Evolutionary conservation across 2,797 vertebrate species (phyloP).

Genomic region (Chaunax sp.): DNA sequence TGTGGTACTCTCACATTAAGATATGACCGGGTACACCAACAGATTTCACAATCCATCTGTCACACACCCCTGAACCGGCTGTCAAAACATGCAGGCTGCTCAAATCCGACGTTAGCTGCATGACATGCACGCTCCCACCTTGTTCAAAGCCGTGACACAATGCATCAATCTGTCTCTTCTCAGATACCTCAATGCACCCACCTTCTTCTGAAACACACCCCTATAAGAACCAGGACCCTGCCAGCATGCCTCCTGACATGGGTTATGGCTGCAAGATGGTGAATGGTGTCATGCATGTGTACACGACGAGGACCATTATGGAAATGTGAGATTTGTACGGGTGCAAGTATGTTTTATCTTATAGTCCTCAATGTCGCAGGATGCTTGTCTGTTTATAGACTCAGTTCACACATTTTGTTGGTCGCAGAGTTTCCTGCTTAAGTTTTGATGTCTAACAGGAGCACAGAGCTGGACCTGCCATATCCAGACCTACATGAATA

Average conservation of each 20-base stretch:
- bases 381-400: constrained; percentile 29
- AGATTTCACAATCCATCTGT: constrained; percentile 66
- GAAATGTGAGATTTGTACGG: constrained; percentile 82
- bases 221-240: constrained; percentile 88
- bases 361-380: not conserved
- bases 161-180: constrained; percentile 48
- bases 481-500: constrained; percentile 94
- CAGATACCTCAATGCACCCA: constrained; percentile 89
- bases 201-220: constrained; percentile 90
- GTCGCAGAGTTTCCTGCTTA: constrained; percentile 21
- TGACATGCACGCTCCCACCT: constrained; percentile 31
- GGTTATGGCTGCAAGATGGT: constrained; percentile 93
- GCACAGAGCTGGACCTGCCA: constrained; percentile 91
- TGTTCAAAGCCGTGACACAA: constrained; percentile 35
- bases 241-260: constrained; percentile 87
- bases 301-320: constrained; percentile 80
- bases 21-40: constrained; percentile 34
- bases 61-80: constrained; percentile 42
- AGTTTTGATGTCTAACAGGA: constrained; percentile 75
- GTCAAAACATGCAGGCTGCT: constrained; percentile 17
- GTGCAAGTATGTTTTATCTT: constrained; percentile 69
- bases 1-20: constrained; percentile 31
- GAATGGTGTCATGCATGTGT: constrained; percentile 92
- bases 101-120: constrained; percentile 24
- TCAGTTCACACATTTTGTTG: constrained; percentile 18